Percentiles rank a stretch among this genome's conserved stretches.
phyloP scores from a whole-genome alignment of 2,888 invertebrate genomes.

The Metacarcinus magister region DNA sequence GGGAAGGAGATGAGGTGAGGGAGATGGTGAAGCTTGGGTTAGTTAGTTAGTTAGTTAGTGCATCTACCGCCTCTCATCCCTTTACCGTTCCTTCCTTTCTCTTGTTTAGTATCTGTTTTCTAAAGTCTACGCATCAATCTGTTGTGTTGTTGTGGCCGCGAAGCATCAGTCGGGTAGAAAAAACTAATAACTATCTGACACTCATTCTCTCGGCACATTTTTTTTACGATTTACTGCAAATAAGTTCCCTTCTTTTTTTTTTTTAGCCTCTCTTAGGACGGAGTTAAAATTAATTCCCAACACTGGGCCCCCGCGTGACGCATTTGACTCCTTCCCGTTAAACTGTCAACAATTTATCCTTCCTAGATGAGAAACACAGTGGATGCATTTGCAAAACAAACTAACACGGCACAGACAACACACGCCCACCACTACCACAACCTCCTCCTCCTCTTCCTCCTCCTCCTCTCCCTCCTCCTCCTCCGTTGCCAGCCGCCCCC shows the following conservation, averaged over 20 bases:
- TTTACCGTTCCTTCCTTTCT: background rate
- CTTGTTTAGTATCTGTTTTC: background rate
- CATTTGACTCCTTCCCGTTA: background rate
- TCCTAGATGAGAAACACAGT: background rate
- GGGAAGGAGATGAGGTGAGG: too few species aligned
- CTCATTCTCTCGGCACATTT: background rate
- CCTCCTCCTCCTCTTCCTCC: background rate
- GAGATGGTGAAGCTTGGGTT: too few species aligned
- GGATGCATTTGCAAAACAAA: background rate
- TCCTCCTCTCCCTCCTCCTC: background rate
- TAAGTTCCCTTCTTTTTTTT: background rate
- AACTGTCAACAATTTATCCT: constrained; percentile 30
- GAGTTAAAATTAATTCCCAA: background rate
- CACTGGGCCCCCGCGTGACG: background rate
- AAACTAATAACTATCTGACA: background rate
- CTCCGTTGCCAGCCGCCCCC: background rate
- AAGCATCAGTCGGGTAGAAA: background rate
- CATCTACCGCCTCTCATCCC: background rate
- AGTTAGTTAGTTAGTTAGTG: background rate
- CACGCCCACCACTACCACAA: background rate
- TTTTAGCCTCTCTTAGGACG: background rate
- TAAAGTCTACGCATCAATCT: background rate
- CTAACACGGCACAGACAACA: background rate
- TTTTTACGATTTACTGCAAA: constrained; percentile 21
- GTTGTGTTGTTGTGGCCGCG: background rate